These are phyloP conservation scores for Desmodus rotundus DNA, from an alignment of 2,113 vertebrate genomes.

Conservation along the genomic window DNA sequence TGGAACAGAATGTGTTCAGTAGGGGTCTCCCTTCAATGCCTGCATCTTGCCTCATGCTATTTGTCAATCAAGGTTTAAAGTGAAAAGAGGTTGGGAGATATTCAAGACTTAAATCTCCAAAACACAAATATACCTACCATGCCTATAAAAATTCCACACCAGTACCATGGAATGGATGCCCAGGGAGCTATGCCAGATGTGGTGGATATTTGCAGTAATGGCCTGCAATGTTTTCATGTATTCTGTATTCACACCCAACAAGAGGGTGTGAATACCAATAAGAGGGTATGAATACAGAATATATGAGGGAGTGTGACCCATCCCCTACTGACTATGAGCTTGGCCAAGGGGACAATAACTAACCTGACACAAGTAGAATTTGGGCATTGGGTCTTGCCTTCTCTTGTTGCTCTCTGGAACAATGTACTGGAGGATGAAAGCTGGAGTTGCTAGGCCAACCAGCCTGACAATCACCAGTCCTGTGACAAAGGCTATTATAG, in stretches of 20 bases:
- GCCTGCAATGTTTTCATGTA: background rate
- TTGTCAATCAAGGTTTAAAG: background rate
- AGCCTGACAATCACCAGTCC: background rate
- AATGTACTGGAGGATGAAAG: background rate
- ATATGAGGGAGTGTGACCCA: too few species aligned
- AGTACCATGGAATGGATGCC: background rate
- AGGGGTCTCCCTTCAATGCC: background rate
- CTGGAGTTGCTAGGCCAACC: background rate
- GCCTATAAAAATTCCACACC: background rate
- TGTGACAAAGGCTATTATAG: background rate
- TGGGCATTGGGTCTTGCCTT: background rate
- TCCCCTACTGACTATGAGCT: background rate
- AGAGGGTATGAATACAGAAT: too few species aligned
- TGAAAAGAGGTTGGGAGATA: background rate
- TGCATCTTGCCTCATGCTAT: background rate
- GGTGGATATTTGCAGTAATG: background rate
- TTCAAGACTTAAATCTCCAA: background rate
- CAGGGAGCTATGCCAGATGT: too few species aligned
- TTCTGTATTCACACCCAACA: background rate
- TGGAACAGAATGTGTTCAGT: background rate
- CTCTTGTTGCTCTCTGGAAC: background rate
- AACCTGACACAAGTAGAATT: background rate
- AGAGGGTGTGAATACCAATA: too few species aligned
- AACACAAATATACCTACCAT: background rate
- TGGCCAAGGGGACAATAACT: background rate